phyloP scores from a whole-genome alignment of 2,113 vertebrate species.

The Nesogale talazaci region DNA sequence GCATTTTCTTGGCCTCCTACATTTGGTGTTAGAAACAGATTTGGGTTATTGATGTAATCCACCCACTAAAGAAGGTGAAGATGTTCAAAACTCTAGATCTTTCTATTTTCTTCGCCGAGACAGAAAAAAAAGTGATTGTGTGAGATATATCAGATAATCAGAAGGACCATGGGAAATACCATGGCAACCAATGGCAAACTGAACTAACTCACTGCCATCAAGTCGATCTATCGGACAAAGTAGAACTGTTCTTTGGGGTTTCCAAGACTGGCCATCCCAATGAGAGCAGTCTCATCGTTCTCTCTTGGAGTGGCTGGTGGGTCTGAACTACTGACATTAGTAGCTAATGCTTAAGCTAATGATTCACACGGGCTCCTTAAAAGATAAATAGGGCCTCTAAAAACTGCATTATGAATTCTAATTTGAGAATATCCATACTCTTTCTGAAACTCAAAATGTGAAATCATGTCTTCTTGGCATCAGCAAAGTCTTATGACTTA shows the following conservation, averaged over 20 bases:
- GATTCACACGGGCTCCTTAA: too few relatives aligned
- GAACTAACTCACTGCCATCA: too few relatives aligned
- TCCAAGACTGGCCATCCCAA: too few relatives aligned
- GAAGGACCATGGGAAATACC: not conserved
- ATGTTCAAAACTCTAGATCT: not conserved
- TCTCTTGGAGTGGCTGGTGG: too few relatives aligned
- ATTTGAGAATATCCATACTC: not conserved
- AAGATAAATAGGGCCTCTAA: too few relatives aligned
- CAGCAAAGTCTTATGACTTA: constrained; percentile 10
- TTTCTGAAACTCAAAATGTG: not conserved
- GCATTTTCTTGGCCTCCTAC: not conserved
- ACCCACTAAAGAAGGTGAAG: not conserved
- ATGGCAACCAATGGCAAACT: not conserved
- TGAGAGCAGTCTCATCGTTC: too few relatives aligned
- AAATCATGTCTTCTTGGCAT: not conserved
- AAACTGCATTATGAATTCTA: not conserved
- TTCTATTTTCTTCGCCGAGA: not conserved
- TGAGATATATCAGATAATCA: not conserved
- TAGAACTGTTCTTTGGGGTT: too few relatives aligned
- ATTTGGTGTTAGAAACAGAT: not conserved
- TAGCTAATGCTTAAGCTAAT: too few relatives aligned
- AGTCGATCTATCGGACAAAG: too few relatives aligned
- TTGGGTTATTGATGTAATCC: not conserved
- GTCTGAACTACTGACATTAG: too few relatives aligned
- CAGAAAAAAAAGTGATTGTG: not conserved